These are phyloP conservation scores for Scalopus aquaticus DNA, from an alignment of 2,113 vertebrate species.

Conservation along the genomic window DNA sequence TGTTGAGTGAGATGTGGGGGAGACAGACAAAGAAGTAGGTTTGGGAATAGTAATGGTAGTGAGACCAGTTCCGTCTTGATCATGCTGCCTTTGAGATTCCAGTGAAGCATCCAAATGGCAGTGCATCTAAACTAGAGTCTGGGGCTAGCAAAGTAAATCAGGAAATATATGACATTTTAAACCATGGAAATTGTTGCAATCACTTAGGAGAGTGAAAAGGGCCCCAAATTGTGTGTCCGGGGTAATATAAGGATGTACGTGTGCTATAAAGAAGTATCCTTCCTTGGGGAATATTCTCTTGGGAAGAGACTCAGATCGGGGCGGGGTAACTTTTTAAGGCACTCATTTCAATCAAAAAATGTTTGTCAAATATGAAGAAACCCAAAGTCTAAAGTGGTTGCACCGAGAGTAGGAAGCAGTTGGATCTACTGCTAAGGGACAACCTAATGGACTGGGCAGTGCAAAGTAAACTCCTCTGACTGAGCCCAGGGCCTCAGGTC, in stretches of 20 bases:
- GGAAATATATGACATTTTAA: not conserved
- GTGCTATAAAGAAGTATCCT: not conserved
- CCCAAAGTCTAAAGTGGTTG: not conserved
- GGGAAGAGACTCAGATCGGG: not conserved
- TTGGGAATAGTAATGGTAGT: not conserved
- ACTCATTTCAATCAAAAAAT: not conserved
- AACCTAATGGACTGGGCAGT: fast-evolving
- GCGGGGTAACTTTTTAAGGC: not conserved
- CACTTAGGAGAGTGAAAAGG: not conserved
- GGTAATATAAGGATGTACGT: not conserved
- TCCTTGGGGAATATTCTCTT: not conserved
- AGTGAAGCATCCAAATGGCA: not conserved
- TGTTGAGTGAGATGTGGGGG: not conserved
- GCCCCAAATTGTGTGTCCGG: not conserved
- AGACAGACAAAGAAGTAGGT: not conserved
- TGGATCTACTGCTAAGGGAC: not conserved
- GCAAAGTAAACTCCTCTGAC: not conserved
- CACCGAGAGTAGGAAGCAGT: not conserved
- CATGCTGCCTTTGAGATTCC: not conserved
- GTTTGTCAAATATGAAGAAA: not conserved
- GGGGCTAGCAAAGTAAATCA: not conserved
- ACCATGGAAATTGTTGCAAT: not conserved
- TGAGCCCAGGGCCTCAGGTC: not conserved
- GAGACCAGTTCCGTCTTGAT: not conserved
- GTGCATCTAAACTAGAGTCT: not conserved